A percentile compares a stretch with the other conserved stretches of the same genome.
Conservation (phyloP, 2,888 invertebrate species). For the Tachystola acroxantha region DNA sequence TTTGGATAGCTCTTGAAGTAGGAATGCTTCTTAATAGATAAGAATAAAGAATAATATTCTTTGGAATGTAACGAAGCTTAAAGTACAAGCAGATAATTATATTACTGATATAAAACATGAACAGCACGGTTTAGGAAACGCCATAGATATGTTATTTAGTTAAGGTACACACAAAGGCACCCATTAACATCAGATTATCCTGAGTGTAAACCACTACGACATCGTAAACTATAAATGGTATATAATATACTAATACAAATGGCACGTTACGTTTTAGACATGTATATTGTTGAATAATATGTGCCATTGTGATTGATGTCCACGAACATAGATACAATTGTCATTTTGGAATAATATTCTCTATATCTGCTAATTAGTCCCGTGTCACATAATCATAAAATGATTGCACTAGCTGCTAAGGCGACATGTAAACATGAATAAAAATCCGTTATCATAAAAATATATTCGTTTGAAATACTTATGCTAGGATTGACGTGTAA, state of each 20-base stretch:
- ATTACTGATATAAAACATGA: conserved; percentile 12
- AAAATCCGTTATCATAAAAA: conserved; percentile 50
- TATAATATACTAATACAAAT: conserved; percentile 29
- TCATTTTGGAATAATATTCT: conserved; percentile 28
- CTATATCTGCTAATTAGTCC: conserved; percentile 12
- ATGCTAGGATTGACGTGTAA: conserved; percentile 46
- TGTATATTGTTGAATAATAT: conserved; percentile 19
- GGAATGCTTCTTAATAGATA: conserved; percentile 61
- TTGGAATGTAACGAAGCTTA: conserved; percentile 73
- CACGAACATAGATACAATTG: conserved; percentile 11
- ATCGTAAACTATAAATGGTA: conserved; percentile 28
- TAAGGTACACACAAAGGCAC: conserved; percentile 62
- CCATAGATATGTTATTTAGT: conserved; percentile 34
- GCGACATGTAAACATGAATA: conserved; percentile 51
- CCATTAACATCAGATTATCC: conserved; percentile 43
- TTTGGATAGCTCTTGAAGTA: conserved; percentile 34
- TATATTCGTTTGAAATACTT: conserved; percentile 41
- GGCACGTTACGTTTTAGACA: conserved; percentile 35
- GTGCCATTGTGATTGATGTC: conserved; percentile 23
- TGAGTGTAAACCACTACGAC: conserved; percentile 41
- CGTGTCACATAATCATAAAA: conserved; percentile 18
- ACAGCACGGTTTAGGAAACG: conserved; percentile 22
- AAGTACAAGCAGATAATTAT: conserved; percentile 21
- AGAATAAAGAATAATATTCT: conserved; percentile 55
- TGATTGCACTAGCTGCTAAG: conserved; percentile 70